These are phyloP conservation scores for Drosophila algonquin DNA, from an alignment of 2,888 invertebrate species.

Conservation along the genomic window DNA sequence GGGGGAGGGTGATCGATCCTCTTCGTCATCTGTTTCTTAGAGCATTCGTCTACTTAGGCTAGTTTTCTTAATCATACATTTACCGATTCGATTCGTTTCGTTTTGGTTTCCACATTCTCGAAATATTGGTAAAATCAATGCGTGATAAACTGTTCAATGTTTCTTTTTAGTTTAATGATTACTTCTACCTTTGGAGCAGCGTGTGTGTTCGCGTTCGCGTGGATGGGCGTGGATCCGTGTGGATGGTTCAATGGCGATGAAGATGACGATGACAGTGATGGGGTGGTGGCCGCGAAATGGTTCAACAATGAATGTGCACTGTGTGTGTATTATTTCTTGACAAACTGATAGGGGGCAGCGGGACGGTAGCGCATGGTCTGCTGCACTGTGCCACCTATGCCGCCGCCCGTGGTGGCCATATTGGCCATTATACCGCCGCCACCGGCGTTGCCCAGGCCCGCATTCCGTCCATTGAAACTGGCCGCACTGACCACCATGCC, in stretches of 20 bases:
- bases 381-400: slow-evolving; percentile 69
- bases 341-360: slow-evolving; percentile 81
- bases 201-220: slow-evolving; percentile 40
- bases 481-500: slow-evolving; percentile 80
- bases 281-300: slow-evolving; percentile 40
- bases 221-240: slow-evolving; percentile 35
- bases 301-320: slow-evolving; percentile 67
- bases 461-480: slow-evolving; percentile 80
- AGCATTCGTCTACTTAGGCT: slow-evolving; percentile 80
- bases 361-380: slow-evolving; percentile 80
- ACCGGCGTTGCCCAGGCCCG: slow-evolving; percentile 73
- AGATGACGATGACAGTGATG: slow-evolving; percentile 41
- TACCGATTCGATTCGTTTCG: slow-evolving; percentile 62
- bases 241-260: slow-evolving; percentile 42
- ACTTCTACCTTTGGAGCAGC: slow-evolving; percentile 80
- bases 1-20: slow-evolving; percentile 41
- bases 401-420: slow-evolving; percentile 68
- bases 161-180: slow-evolving; percentile 67
- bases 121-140: slow-evolving; percentile 63
- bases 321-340: slow-evolving; percentile 81
- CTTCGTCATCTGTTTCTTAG: slow-evolving; percentile 51
- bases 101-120: slow-evolving; percentile 45
- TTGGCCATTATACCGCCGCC: slow-evolving; percentile 69
- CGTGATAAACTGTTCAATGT: slow-evolving; percentile 57
- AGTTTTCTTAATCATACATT: slow-evolving; percentile 72